Percentiles rank a stretch among this genome's conserved stretches.
phyloP scores from a whole-genome alignment of 2,113 vertebrate species.

The Pollimyrus isidori region DNA sequence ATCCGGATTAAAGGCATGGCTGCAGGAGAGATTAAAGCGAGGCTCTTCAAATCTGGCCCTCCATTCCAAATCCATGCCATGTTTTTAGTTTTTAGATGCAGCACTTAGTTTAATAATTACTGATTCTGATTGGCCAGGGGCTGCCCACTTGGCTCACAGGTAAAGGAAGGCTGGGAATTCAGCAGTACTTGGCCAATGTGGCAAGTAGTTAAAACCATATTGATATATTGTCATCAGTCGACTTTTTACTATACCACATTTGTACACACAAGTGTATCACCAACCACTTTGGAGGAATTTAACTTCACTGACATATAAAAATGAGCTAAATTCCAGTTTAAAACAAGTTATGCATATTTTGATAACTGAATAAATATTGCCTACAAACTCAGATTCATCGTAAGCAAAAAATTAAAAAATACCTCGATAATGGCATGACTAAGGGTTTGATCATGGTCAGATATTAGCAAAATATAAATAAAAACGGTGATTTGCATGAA shows the following conservation, averaged over 20 bases:
- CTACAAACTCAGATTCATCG: background rate
- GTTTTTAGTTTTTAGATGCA: background rate
- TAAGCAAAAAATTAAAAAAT: background rate
- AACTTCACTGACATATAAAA: background rate
- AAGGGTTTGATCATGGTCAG: background rate
- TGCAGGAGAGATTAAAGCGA: background rate
- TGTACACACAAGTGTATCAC: background rate
- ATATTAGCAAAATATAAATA: background rate
- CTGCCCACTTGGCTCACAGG: background rate
- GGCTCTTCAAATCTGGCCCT: background rate
- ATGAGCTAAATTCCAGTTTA: background rate
- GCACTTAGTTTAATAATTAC: background rate
- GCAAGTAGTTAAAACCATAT: background rate
- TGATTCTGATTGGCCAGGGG: background rate
- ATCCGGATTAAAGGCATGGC: background rate
- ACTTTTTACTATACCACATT: background rate
- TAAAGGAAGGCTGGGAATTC: background rate
- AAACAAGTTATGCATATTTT: background rate
- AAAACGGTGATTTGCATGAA: background rate
- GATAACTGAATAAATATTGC: background rate
- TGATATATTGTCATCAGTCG: background rate
- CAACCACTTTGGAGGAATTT: background rate
- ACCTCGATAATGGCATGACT: background rate
- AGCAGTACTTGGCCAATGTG: background rate
- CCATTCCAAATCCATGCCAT: background rate